These are phyloP conservation scores for Pyrgus malvae DNA, from an alignment of 2,888 invertebrate genomes.

Conservation along the genomic window DNA sequence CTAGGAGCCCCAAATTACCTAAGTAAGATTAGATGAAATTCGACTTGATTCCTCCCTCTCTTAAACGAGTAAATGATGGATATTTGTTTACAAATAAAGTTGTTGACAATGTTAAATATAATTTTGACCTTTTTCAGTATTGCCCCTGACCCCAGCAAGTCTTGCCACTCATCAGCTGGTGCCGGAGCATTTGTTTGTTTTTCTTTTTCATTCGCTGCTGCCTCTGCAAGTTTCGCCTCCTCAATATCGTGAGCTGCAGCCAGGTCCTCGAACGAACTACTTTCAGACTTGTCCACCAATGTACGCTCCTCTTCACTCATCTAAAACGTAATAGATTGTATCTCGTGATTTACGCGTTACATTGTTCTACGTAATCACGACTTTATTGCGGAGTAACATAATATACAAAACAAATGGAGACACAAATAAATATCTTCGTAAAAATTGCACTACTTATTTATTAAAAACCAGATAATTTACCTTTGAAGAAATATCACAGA, in stretches of 20 bases:
- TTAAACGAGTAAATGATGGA: too few relatives aligned
- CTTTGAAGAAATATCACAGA: slow-evolving; percentile 9
- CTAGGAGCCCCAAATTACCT: too few relatives aligned
- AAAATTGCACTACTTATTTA: background rate
- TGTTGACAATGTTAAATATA: too few relatives aligned
- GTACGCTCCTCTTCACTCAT: slow-evolving; percentile 72
- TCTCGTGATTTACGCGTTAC: slow-evolving; percentile 44
- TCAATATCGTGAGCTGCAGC: slow-evolving; percentile 82
- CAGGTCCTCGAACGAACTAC: slow-evolving; percentile 85
- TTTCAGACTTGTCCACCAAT: slow-evolving; percentile 82
- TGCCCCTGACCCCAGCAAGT: slow-evolving; percentile 90
- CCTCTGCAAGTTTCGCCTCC: slow-evolving; percentile 70
- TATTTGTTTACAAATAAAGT: too few relatives aligned
- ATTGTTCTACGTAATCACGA: slow-evolving; percentile 32
- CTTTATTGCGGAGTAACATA: slow-evolving; percentile 9
- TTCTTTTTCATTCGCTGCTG: slow-evolving; percentile 57
- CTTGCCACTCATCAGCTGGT: slow-evolving; percentile 83
- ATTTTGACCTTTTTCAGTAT: slow-evolving; percentile 54
- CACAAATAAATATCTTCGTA: background rate
- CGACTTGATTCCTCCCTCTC: too few relatives aligned
- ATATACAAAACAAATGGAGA: slow-evolving; percentile 4
- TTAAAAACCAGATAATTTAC: slow-evolving; percentile 1
- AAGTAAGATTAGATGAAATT: too few relatives aligned
- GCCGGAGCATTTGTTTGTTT: slow-evolving; percentile 45
- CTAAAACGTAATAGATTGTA: slow-evolving; percentile 43